phyloP scores from a whole-genome alignment of 2,797 vertebrate species.

The Trachops cirrhosus region DNA sequence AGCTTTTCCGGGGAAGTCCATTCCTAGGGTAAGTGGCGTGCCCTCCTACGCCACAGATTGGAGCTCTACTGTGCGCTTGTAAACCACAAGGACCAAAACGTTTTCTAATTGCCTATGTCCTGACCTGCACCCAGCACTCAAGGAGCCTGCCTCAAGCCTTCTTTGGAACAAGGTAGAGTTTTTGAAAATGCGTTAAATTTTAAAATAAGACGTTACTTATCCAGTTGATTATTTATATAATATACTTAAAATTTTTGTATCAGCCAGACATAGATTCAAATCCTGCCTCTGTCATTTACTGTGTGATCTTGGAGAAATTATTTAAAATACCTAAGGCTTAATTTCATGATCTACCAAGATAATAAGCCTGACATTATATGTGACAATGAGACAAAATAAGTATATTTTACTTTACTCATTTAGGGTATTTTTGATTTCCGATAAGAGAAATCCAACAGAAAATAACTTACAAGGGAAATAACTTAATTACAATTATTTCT shows the following conservation, averaged over 20 bases:
- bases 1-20: slow-evolving; percentile 51
- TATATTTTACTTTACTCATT: slow-evolving; percentile 10
- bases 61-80: background rate
- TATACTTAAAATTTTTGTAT: background rate
- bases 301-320: background rate
- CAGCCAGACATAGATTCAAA: background rate
- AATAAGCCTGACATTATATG: background rate
- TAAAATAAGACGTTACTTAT: slow-evolving; percentile 2
- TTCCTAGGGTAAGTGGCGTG: slow-evolving; percentile 36
- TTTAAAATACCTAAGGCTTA: background rate
- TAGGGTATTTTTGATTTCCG: background rate
- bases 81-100: background rate
- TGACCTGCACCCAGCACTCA: background rate
- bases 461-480: background rate
- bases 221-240: background rate
- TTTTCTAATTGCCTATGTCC: background rate
- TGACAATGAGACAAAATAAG: background rate
- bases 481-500: background rate
- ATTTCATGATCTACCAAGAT: background rate
- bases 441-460: background rate
- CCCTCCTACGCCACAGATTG: background rate
- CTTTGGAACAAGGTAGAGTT: background rate
- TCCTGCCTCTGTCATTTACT: background rate
- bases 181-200: slow-evolving; percentile 3
- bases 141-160: background rate